Percentiles rank a stretch among this genome's conserved stretches.
phyloP scores from a whole-genome alignment of 1,140 invertebrate species.

The Plectus sambesii region DNA sequence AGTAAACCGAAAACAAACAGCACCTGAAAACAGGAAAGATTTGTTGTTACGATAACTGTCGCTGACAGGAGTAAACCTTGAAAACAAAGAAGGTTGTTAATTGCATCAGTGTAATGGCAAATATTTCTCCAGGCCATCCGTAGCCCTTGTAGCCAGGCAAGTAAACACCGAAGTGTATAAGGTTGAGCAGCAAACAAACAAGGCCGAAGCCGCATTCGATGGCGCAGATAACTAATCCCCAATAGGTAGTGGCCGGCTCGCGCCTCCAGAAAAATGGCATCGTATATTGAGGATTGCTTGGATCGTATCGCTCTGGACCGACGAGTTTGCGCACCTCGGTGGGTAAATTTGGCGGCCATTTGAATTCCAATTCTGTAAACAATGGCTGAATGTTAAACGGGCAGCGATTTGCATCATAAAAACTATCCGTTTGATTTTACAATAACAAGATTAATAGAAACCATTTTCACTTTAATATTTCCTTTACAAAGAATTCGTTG shows the following conservation, averaged over 20 bases:
- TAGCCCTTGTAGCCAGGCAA: slow-evolving; percentile 19
- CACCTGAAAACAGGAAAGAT: slow-evolving; percentile 21
- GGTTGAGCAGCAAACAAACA: slow-evolving; percentile 35
- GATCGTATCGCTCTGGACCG: slow-evolving; percentile 34
- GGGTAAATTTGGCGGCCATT: slow-evolving; percentile 37
- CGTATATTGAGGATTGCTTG: slow-evolving; percentile 30
- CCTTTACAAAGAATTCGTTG: too few species aligned
- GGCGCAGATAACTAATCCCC: slow-evolving; percentile 37
- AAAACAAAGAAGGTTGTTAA: slow-evolving; percentile 34
- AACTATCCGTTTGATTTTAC: too few species aligned
- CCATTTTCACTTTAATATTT: background rate
- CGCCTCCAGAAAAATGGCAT: slow-evolving; percentile 41
- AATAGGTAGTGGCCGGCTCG: slow-evolving; percentile 25
- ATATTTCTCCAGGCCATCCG: slow-evolving; percentile 12
- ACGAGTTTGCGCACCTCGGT: slow-evolving; percentile 41
- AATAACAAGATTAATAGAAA: slow-evolving; percentile 10
- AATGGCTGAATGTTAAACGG: too few species aligned
- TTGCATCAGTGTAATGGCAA: slow-evolving; percentile 32
- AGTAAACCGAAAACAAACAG: slow-evolving; percentile 36
- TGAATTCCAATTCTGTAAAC: slow-evolving; percentile 35
- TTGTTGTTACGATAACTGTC: slow-evolving; percentile 12
- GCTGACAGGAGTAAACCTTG: slow-evolving; percentile 21
- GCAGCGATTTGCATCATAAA: too few species aligned
- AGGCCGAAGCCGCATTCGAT: slow-evolving; percentile 37
- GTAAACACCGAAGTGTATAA: slow-evolving; percentile 35